A percentile compares a stretch with the other conserved stretches of the same genome.
These are phyloP conservation scores for Holothuria glaberrima DNA, from an alignment of 35 echinoderm and acorn worm species.

Conservation along the genomic window DNA sequence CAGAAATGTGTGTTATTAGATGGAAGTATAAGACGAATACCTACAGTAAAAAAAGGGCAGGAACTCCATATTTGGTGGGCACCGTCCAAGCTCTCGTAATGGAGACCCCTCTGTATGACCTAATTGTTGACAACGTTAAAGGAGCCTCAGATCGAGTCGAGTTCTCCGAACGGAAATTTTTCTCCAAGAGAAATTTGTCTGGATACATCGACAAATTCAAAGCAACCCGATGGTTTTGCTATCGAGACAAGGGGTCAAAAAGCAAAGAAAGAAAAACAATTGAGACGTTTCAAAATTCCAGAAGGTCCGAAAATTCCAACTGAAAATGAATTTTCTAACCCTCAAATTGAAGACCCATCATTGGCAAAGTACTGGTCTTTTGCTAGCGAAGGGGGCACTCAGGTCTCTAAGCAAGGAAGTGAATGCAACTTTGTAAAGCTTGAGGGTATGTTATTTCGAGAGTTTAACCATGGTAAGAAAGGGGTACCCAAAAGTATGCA, in stretches of 20 bases:
- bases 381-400: background rate
- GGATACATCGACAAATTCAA: background rate
- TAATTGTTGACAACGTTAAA: no score
- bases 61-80: constrained; percentile 18
- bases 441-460: constrained; percentile 13
- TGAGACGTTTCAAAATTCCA: no score
- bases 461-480: constrained; percentile 24
- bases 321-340: no score
- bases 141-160: background rate
- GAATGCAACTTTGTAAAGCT: background rate
- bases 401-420: background rate
- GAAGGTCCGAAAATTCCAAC: no score
- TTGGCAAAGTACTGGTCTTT: no score
- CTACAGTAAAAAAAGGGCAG: background rate
- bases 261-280: background rate
- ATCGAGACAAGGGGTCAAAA: no score
- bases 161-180: background rate
- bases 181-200: background rate
- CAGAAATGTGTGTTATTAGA: no score
- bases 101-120: no score
- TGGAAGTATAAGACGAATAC: background rate
- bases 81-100: background rate
- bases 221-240: background rate
- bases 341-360: no score
- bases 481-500: no score